Conservation (phyloP, 2,797 vertebrate species). For the Nannoperca australis region DNA sequence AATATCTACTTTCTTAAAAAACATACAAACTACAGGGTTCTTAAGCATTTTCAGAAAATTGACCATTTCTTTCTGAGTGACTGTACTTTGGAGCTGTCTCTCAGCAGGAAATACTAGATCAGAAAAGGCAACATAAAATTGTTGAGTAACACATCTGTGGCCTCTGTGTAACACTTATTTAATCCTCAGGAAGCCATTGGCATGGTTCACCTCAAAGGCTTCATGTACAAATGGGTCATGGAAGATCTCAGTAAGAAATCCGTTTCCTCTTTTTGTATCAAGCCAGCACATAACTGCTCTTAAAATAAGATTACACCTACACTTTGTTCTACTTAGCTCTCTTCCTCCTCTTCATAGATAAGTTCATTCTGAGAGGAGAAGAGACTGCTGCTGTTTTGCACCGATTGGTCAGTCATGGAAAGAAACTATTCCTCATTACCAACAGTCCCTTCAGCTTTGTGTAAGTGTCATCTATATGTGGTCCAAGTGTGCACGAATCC, state of each 20-base stretch:
- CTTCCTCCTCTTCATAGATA: slow-evolving; percentile 73
- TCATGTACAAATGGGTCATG: slow-evolving; percentile 93
- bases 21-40: neutral
- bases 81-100: neutral
- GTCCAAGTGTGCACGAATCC: neutral
- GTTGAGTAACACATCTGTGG: neutral
- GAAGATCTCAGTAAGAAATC: slow-evolving; percentile 84
- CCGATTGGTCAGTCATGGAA: slow-evolving; percentile 82
- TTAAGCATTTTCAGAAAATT: neutral
- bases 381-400: slow-evolving; percentile 89
- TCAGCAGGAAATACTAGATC: neutral
- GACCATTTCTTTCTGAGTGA: neutral
- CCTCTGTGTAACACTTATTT: neutral
- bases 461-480: slow-evolving; percentile 76
- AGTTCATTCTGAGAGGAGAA: slow-evolving; percentile 88
- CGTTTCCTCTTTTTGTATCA: neutral
- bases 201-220: slow-evolving; percentile 91
- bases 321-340: neutral
- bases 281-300: neutral
- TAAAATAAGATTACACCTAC: neutral
- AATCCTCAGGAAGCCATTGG: slow-evolving; percentile 87
- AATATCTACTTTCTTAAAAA: slow-evolving; percentile 2
- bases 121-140: neutral
- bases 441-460: slow-evolving; percentile 93
- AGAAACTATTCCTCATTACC: slow-evolving; percentile 91